These are phyloP conservation scores for Percopsis transmontana DNA, from an alignment of 2,113 vertebrate genomes.

Conservation along the genomic window DNA sequence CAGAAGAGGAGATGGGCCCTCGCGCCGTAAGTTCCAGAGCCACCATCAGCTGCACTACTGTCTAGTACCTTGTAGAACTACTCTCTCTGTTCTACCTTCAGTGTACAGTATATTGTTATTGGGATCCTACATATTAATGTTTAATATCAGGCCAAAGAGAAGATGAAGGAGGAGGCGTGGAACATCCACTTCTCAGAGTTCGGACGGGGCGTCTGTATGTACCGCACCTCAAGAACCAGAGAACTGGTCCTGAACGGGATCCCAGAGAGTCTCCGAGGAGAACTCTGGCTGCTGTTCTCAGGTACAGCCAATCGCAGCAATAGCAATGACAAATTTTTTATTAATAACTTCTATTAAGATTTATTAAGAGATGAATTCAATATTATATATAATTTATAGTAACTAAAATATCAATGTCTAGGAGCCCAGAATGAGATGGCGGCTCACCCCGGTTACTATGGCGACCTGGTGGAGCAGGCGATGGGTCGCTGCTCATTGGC, in stretches of 20 bases:
- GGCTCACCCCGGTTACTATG: constrained; percentile 90
- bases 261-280: constrained; percentile 90
- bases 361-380: neutral
- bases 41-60: neutral
- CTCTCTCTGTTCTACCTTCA: neutral
- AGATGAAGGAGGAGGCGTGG: constrained; percentile 97
- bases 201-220: constrained; percentile 96
- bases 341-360: no score
- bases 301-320: constrained; percentile 46
- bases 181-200: constrained; percentile 98
- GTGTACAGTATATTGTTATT: neutral
- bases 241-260: constrained; percentile 93
- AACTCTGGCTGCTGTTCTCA: constrained; percentile 94
- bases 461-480: constrained; percentile 88
- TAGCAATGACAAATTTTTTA: no score
- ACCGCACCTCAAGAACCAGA: constrained; percentile 89
- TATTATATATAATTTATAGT: neutral
- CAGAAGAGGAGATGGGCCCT: constrained; percentile 81
- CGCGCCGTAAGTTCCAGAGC: constrained; percentile 79
- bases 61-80: no score
- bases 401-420: constrained; percentile 40
- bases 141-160: constrained; percentile 88
- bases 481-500: constrained; percentile 88
- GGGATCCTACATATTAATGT: neutral
- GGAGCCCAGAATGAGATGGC: constrained; percentile 96